phyloP scores from a whole-genome alignment of 2,888 invertebrate species.

The Hemaris fuciformis region DNA sequence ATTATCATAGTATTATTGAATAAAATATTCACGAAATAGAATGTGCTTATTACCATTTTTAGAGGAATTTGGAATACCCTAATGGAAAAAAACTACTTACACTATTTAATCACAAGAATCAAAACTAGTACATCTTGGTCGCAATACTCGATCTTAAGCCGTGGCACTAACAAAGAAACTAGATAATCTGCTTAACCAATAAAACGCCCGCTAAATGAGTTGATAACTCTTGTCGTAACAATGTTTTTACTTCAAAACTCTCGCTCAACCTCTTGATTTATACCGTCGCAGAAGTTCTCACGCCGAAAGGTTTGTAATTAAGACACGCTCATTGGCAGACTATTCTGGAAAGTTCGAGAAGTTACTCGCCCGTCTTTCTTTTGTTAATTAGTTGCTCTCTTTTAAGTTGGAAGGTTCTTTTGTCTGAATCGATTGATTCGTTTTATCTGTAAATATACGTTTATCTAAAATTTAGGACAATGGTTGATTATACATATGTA shows the following conservation, averaged over 20 bases:
- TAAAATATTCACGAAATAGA: too few species aligned
- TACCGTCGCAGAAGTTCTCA: conserved; percentile 2
- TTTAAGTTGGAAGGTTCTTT: neutral
- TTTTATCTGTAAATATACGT: too few species aligned
- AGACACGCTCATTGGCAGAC: conserved; percentile 6
- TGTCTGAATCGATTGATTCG: neutral
- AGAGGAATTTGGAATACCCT: too few species aligned
- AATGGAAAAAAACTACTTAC: too few species aligned
- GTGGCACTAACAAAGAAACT: neutral
- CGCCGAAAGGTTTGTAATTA: conserved; percentile 11
- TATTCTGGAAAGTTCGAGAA: neutral
- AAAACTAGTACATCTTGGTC: too few species aligned
- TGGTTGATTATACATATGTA: too few species aligned
- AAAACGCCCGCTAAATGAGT: too few species aligned
- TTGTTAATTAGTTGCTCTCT: neutral
- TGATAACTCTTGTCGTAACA: neutral
- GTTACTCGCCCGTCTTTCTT: neutral
- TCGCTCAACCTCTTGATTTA: neutral
- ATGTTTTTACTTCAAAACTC: conserved; percentile 8
- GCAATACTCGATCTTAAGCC: too few species aligned
- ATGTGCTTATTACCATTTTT: too few species aligned
- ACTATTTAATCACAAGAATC: too few species aligned
- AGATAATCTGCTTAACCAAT: neutral
- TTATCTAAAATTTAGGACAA: too few species aligned
- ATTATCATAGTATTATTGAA: too few species aligned